Evolutionary conservation across 1,140 invertebrate species (phyloP), one percentile per base, ranked within the genome.

Genomic region (Drosophila pallidifrons): DNA sequence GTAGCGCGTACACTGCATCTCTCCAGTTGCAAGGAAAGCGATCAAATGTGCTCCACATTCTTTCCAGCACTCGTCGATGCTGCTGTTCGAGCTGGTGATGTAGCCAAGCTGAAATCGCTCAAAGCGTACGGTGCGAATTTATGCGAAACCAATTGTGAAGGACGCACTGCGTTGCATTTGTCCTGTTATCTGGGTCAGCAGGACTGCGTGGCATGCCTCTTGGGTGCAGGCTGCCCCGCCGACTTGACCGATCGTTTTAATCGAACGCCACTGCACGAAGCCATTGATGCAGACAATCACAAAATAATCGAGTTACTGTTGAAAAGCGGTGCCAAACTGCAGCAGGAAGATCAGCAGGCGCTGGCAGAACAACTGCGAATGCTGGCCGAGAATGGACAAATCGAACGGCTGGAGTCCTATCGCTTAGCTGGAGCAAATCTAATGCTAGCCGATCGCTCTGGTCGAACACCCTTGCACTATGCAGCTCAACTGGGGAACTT

Each of bases 91-190:
- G 93, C 94, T 13, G 94, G 94, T 6, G 95, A 98, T 77, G 90
- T 95, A 1, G 76, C 81, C 1, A 94, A 94, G 54, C 69, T 92
- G 81, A 92, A 68, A 5, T 82, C 77, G 4, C 57, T 92, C 0
- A 81, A 80, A 46, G 28, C 74, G 16, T 78, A 95, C 93, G 96
- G 96, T 1, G 96, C 95, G 1, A 95, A 98, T 92, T 93, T 98
- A 8, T 96, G 96, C 8, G 94, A 94, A 16, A 92, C 93, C 13
- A 97, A 98, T 83, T 95, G 95, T 46, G 97, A 98, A 92, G 94
- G 95, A 1, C 94, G 96, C 70, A 98, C 97, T 1, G 95, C 97
- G 0, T 93, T 98, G 0, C 97, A 98, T 81, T 94, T 97, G 47
- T 97, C 97, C 3, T 95, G 96, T 41, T 93, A 94, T 38, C 93